Conservation (phyloP, 2,113 vertebrate genomes). For the Butastur rufipennis region DNA sequence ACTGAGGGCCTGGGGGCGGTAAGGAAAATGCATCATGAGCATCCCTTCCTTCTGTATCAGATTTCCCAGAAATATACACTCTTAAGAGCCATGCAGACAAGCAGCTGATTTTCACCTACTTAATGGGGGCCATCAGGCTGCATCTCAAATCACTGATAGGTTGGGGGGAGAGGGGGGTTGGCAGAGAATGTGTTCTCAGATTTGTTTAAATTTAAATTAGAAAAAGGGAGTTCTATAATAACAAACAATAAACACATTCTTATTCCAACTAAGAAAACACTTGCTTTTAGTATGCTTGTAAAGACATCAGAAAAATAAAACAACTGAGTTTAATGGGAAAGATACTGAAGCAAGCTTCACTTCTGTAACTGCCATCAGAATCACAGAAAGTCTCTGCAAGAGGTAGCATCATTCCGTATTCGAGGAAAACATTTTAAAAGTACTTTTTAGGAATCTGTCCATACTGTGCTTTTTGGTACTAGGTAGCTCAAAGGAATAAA, state of each 20-base stretch:
- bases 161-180: no score
- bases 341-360: background rate
- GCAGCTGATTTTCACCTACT: background rate
- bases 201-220: background rate
- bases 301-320: background rate
- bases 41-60: background rate
- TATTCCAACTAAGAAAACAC: background rate
- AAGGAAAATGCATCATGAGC: background rate
- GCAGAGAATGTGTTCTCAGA: background rate
- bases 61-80: background rate
- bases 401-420: background rate
- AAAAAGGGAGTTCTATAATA: background rate
- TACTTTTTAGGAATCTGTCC: background rate
- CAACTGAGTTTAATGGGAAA: background rate
- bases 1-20: background rate
- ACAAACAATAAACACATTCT: background rate
- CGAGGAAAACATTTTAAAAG: background rate
- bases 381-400: background rate
- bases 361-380: background rate
- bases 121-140: background rate
- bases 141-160: background rate
- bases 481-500: background rate
- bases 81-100: background rate
- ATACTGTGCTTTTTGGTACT: background rate
- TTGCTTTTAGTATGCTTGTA: background rate